Percentiles rank a stretch among this genome's conserved stretches.
Conservation (phyloP, 1,140 invertebrate species). For the Scaptomyza graminum region DNA sequence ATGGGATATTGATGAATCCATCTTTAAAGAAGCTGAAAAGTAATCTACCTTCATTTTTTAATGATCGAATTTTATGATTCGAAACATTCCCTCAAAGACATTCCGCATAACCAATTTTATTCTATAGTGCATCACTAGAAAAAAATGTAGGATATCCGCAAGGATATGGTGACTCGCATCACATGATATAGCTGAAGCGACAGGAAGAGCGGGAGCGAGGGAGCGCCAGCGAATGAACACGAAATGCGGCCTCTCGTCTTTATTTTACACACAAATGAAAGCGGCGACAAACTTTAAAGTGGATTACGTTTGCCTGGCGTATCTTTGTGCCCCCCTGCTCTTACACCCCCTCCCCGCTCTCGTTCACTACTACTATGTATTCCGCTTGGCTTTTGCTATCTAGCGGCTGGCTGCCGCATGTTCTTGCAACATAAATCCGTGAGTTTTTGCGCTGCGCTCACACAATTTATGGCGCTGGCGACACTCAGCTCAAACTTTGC, state of each 20-base stretch:
- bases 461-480: slow-evolving; percentile 77
- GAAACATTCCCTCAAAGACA: too few relatives aligned
- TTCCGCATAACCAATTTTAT: too few relatives aligned
- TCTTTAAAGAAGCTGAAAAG: too few relatives aligned
- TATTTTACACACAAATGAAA: slow-evolving; percentile 58
- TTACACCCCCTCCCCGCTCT: too few relatives aligned
- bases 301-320: slow-evolving; percentile 73
- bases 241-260: slow-evolving; percentile 39
- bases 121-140: background rate
- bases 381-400: slow-evolving; percentile 43
- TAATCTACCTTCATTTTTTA: too few relatives aligned
- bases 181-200: slow-evolving; percentile 23
- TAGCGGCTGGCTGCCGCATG: slow-evolving; percentile 52
- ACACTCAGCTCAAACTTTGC: slow-evolving; percentile 73
- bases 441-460: slow-evolving; percentile 65
- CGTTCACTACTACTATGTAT: slow-evolving; percentile 1
- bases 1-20: too few relatives aligned
- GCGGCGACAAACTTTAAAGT: slow-evolving; percentile 80
- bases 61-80: too few relatives aligned
- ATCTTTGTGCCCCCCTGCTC: slow-evolving; percentile 1
- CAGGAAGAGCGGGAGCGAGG: background rate
- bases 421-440: slow-evolving; percentile 79
- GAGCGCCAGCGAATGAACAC: too few relatives aligned
- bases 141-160: slow-evolving; percentile 59
- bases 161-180: slow-evolving; percentile 67